Base-by-base conservation (phyloP, 2,888 invertebrate genomes). In the Dromius quadrimaculatus region DNA sequence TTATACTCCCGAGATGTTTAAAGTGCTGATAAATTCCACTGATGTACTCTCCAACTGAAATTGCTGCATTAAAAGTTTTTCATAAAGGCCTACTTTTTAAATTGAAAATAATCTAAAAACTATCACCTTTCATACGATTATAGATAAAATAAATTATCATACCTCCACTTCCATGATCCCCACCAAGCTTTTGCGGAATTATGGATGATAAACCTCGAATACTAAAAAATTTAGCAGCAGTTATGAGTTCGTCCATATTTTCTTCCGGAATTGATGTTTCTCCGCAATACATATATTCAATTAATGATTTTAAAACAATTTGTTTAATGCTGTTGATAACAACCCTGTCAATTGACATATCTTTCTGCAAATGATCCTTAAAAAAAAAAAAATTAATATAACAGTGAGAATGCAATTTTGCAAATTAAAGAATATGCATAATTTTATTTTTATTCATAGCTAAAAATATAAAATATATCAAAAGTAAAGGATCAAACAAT, bases 241-340 rank as follows among this genome's bases (percentile, higher is more conserved):
- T 88, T 50, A 90, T 85, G 57, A 92, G 79, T 75, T 90, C 88
- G 75, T 89, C 88, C 74, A 91, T 83, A 79, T 90, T 86, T 75
- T 89, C 88, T 79, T 90, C 89, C 61, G 87, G 83, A 74, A 91
- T 87, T 74, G 88, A 87, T 1, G 90, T 91, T 83, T 90, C 90
- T 1, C 91, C 91, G 77, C 89, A 90, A 78, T 92, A 92, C 88
- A 92, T 91, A 76, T 90, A 91, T 79, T 92, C 91, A 28, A 92
- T 87, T 72, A 91, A 84, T 54, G 89, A 88, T 81, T 90, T 90
- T 71, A 92, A 82, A 23, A 91, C 89, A 75, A 86, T 85, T 81
- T 90, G 91, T 78, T 89, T 87, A 85, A 91, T 87, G 78, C 91
- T 90, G 74, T 88, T 85, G 72, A 91, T 86, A 43, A 88, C 83